Percentiles rank a stretch among this genome's conserved stretches.
Evolutionary conservation across 2,888 invertebrate species (phyloP).

Genomic region (Cylloceria caligata): DNA sequence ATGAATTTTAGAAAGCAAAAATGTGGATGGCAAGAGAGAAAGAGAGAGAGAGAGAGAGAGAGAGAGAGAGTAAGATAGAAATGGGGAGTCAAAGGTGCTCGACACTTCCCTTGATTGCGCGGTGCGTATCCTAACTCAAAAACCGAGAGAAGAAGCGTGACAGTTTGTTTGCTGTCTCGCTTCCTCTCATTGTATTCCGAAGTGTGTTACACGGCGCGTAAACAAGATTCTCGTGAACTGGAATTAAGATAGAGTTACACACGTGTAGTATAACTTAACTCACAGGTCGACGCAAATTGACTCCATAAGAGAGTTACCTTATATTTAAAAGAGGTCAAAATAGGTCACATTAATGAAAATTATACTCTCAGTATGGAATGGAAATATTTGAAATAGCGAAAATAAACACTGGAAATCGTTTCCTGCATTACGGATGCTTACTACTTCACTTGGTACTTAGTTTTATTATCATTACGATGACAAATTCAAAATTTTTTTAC

Average conservation of each 20-base stretch:
- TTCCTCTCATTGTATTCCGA: no score
- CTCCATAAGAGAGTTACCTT: conserved; percentile 9
- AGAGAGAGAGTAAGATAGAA: neutral
- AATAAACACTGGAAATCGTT: neutral
- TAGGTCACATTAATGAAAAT: conserved; percentile 1
- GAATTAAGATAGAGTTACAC: conserved; percentile 18
- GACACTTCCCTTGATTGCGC: no score
- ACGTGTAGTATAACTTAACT: conserved; percentile 3
- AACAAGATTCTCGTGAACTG: conserved; percentile 12
- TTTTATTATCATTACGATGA: neutral
- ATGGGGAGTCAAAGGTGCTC: conserved; percentile 34
- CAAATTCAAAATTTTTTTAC: neutral
- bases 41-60: neutral
- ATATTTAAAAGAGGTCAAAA: neutral
- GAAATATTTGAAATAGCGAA: neutral
- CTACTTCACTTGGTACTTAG: neutral
- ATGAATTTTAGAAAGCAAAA: conserved; percentile 48
- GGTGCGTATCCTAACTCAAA: no score
- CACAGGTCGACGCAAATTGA: conserved; percentile 25
- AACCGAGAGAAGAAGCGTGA: no score
- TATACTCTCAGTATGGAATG: neutral
- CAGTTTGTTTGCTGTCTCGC: no score
- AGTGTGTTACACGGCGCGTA: no score
- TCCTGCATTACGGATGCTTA: neutral
- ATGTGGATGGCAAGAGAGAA: neutral